Evolutionary conservation across 2,888 invertebrate species (phyloP), one percentile per base, ranked within the genome.

Genomic region (Subacronicta megacephala): DNA sequence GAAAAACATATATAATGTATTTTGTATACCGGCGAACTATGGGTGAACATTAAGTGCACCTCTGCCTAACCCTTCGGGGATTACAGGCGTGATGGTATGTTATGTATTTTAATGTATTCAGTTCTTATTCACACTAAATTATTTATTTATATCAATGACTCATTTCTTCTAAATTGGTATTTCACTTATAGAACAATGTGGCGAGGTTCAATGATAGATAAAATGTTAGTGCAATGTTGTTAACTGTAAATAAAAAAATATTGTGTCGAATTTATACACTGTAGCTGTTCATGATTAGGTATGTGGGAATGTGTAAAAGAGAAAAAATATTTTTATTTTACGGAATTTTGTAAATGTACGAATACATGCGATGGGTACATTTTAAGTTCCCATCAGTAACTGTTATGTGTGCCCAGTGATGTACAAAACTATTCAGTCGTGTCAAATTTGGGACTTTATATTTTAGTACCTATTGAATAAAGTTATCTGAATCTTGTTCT

Each of bases 361-460:
- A 53, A 62, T 44, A 55, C 52, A 56, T 63, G 47, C 55, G 57
- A 51, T 53, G 65, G 57, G 51, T 52, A 42, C 26, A 44, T 55
- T 40, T 41, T 41, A 54, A 58, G 44, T 44, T 60, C 56, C 52
- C 41, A 52, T 67, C 68, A 53, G 52, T 57, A 63, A 55, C 54
- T 49, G 45, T 35, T 60, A 47, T 37, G 58, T 41, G 38, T 53
- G 51, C 61, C 60, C 58, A 58, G 65, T 66, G 63, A 74, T 77
- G 75, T 75, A 75, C 62, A 75, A 77, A 77, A 58, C 56, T 52
- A 62, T 75, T 57, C 72, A 73, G 69, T 72, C 81, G 88, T 89
- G 86, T 89, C 87, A 89, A 88, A 87, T 83, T 81, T 82, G 82
- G 82, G 80, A 84, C 83, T 84, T 77, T 84, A 81, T 86, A 85